Percentiles rank a stretch among this genome's conserved stretches.
Evolutionary conservation across 2,888 invertebrate species (phyloP).

Genomic region (Disparrhopalites patrizii): DNA sequence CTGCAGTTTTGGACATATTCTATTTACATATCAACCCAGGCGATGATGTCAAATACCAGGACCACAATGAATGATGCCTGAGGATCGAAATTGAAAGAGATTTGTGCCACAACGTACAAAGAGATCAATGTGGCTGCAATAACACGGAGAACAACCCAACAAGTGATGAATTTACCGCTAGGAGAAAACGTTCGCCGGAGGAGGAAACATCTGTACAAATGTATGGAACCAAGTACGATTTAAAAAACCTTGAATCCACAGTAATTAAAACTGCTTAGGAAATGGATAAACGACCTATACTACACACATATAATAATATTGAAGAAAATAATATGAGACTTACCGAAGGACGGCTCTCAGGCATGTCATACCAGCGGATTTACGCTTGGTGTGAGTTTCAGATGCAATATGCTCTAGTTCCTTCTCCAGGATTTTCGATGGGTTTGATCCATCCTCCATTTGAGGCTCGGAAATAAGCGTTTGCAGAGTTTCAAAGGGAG

Average conservation of each 20-base stretch:
- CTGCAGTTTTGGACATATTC: too few relatives aligned
- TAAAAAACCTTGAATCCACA: too few relatives aligned
- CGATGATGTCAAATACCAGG: constrained; percentile 37
- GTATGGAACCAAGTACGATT: too few relatives aligned
- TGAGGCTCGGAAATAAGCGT: neutral
- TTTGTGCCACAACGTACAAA: constrained; percentile 33
- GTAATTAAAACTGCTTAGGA: too few relatives aligned
- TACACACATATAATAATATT: too few relatives aligned
- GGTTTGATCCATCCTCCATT: neutral
- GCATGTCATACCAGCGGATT: neutral
- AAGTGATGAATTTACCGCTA: constrained; percentile 32
- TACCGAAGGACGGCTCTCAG: neutral
- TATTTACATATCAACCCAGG: constrained; percentile 43
- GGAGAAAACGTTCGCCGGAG: constrained; percentile 28
- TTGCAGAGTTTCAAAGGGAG: constrained; percentile 7
- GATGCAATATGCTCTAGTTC: neutral
- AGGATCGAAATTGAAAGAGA: constrained; percentile 36
- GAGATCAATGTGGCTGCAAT: constrained; percentile 21
- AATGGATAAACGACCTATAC: too few relatives aligned
- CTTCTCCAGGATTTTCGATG: neutral
- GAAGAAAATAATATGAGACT: too few relatives aligned
- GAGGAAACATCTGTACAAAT: neutral
- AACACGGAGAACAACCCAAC: constrained; percentile 41
- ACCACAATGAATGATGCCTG: constrained; percentile 10
- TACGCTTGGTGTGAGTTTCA: neutral